Percentiles rank a stretch among this genome's conserved stretches.
Conservation (phyloP, 2,888 invertebrate genomes). For the Agrochola lota region DNA sequence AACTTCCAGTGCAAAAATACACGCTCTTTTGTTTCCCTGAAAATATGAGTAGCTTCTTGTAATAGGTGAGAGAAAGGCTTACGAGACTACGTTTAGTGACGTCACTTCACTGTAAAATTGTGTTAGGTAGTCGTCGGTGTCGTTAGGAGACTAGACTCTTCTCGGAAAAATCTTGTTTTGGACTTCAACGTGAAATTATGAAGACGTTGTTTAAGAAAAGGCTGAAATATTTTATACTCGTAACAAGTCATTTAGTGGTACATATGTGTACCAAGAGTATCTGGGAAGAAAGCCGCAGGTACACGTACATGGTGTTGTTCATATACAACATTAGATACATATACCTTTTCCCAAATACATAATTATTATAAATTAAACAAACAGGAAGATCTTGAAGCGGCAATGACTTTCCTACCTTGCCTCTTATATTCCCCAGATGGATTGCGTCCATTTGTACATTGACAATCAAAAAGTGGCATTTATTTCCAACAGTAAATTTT, state of each 20-base stretch:
- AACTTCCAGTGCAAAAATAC: neutral
- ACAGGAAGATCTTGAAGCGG: neutral
- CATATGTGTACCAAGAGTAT: neutral
- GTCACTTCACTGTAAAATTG: conserved; percentile 19
- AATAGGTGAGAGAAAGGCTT: neutral
- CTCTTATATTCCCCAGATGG: no score
- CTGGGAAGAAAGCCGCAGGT: neutral
- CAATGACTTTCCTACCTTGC: neutral
- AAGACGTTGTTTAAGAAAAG: neutral
- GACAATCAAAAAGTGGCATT: neutral
- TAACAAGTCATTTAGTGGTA: neutral
- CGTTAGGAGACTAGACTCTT: conserved; percentile 18
- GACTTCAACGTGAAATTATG: neutral
- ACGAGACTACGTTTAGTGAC: conserved; percentile 1
- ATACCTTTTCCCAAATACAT: no score
- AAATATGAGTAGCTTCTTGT: conserved; percentile 12
- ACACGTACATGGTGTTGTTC: no score
- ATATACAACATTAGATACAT: no score
- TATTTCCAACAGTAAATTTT: neutral
- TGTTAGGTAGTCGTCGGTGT: neutral
- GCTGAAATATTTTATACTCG: neutral
- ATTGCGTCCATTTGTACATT: neutral
- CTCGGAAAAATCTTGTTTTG: conserved; percentile 4
- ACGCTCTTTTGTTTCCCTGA: neutral
- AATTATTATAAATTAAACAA: neutral